Evolutionary conservation across 2,888 invertebrate genomes (phyloP), one percentile per base, ranked within the genome.

Genomic region (Sinelater perroti): DNA sequence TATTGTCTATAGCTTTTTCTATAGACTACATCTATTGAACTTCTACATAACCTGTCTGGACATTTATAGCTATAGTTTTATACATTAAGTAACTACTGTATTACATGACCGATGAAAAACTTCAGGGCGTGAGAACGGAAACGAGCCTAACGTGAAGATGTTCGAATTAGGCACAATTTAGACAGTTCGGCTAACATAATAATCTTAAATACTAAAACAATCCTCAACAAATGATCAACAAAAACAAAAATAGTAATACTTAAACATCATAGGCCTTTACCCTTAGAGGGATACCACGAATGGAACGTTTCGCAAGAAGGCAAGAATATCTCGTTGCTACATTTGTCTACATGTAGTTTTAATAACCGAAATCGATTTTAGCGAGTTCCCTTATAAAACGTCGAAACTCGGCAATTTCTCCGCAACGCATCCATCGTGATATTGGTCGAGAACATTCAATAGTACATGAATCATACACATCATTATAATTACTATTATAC

Each of bases 1-100:
- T 57, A 57, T 57, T 57, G 57, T 57, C 57, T 57, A 57, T 57
- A 57, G 57, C 36, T 38, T 26, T n/a, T 46, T 46, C 57, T 51
- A 57, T 57, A 57, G 57, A 57, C 52, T 57, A 56, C 50, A 57
- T 44, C 24, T 52, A 51, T 16, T 30, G 38, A 57, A 45, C 36
- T 53, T 13, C 42, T 44, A 57, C 30, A 57, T 52, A 57, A 57
- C 51, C 21, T 45, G 24, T 52, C 24, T 57, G 51, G 57, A 57
- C 57, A 57, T 57, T 57, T 26, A 56, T 45, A 52, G 30, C 46
- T 57, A 57, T 57, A 28, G 20, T 46, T 56, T 56, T 51, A 31
- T 40, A 52, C 38, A 57, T 46, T 57, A 51, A 51, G 57, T 52
- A 51, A 51, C 57, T 52, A 52, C 52, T 18, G 38, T 40, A 10